These are phyloP conservation scores for Channa maculata DNA, from an alignment of 2,113 vertebrate species.

Conservation along the genomic window DNA sequence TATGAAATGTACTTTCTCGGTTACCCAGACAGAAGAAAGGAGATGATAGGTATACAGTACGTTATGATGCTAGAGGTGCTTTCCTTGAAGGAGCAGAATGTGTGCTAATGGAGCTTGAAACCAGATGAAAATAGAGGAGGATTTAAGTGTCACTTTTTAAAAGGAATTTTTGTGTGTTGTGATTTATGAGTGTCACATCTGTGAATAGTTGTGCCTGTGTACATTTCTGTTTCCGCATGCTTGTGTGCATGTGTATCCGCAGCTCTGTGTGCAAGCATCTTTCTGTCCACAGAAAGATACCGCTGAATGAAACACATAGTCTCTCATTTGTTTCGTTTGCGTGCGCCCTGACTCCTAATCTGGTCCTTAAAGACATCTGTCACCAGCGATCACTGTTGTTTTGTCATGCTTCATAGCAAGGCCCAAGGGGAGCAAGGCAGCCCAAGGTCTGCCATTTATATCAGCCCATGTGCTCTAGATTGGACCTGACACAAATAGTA, in stretches of 20 bases:
- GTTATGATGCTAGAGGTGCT: conserved; percentile 34
- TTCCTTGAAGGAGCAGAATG: conserved; percentile 26
- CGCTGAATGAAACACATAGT: conserved; percentile 72
- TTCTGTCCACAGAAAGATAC: conserved; percentile 38
- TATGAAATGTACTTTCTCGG: conserved; percentile 32
- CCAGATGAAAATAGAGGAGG: conserved; percentile 42
- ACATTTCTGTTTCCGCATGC: conserved; percentile 41
- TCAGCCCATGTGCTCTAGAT: conserved; percentile 80
- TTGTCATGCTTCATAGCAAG: conserved; percentile 84
- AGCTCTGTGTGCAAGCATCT: conserved; percentile 21
- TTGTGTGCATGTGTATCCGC: conserved; percentile 20
- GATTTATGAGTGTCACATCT: conserved; percentile 61
- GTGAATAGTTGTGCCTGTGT: conserved; percentile 42
- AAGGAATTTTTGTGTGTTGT: conserved; percentile 48
- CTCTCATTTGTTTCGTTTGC: conserved; percentile 83
- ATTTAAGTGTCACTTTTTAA: conserved; percentile 55
- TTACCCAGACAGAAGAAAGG: conserved; percentile 11
- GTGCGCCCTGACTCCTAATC: conserved; percentile 82
- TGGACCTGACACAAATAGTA: conserved; percentile 85
- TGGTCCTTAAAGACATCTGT: conserved; percentile 88
- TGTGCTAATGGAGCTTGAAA: conserved; percentile 53
- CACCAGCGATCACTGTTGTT: conserved; percentile 86
- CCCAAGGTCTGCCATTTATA: conserved; percentile 84
- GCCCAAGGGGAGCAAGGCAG: conserved; percentile 73
- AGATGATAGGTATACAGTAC: background rate